Conservation (phyloP, 2,888 invertebrate species). For the Habrosyne pyritoides region DNA sequence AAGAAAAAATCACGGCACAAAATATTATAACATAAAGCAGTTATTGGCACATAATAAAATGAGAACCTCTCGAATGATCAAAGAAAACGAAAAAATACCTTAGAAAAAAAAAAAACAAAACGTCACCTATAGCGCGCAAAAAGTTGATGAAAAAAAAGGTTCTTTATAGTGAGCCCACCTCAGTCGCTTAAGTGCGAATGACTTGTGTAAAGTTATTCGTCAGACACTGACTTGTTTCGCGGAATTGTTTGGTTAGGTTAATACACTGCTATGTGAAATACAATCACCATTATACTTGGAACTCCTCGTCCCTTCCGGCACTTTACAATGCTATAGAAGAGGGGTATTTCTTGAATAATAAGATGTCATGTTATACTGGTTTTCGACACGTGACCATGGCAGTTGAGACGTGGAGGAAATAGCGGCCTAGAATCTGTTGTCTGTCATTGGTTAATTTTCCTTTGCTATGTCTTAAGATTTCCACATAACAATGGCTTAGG, state of each 20-base stretch:
- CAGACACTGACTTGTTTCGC: conserved; percentile 48
- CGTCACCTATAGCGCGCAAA: conserved; percentile 25
- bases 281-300: conserved; percentile 40
- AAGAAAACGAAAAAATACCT: not conserved
- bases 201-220: conserved; percentile 62
- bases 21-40: not conserved
- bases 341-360: conserved; percentile 14
- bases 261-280: conserved; percentile 45
- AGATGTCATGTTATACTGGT: conserved; percentile 36
- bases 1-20: not conserved
- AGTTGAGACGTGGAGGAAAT: conserved; percentile 52
- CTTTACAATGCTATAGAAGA: conserved; percentile 11
- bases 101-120: not conserved
- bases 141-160: conserved; percentile 26
- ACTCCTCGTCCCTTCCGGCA: conserved; percentile 24
- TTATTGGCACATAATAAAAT: not conserved
- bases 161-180: conserved; percentile 36
- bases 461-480: conserved; percentile 28
- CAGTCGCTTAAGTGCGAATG: conserved; percentile 52
- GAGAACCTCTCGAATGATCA: not conserved
- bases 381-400: conserved; percentile 49
- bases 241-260: conserved; percentile 66
- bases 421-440: conserved; percentile 53
- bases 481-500: conserved; percentile 9
- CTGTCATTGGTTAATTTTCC: conserved; percentile 58